Base-by-base conservation (phyloP, 2,113 vertebrate genomes). In the Chionodraco myersi region DNA sequence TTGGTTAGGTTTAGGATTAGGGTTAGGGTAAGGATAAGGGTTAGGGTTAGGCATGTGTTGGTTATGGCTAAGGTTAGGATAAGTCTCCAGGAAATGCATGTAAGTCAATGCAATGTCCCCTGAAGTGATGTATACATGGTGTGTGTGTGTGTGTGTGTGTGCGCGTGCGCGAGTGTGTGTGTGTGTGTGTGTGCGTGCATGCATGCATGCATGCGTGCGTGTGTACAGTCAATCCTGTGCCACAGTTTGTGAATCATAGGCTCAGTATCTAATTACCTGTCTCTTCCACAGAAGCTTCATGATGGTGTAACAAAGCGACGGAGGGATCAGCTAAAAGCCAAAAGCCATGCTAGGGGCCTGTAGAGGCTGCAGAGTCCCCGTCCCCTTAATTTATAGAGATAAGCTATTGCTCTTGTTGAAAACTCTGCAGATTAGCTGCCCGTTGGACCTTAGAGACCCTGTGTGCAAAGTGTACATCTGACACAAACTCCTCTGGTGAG, bases 121-220 rank as follows among this genome's bases (percentile, higher is more conserved):
- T 21, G 21, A 21, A 21, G 21, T 21, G 21, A 21, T 21, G 21
- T 21, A 21, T 21, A 21, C 21, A 21, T 21, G 21, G 21, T 21
- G n/a, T 70, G 18, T 34, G 56, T 18, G 54, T 21, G n/a, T 70
- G 18, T 34, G 56, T 18, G 54, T n/a, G n/a, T n/a, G 47, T 30
- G 74, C 23, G 36, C 58, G 21, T 58, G 58, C 41, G 48, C 36
- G 54, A 54, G 63, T 18, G 79, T 68, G 58, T 47, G 62, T 61
- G 21, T 44, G 70, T 8, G 23, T 36, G 49, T 58, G 49, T 54
- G 26, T 49, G 57, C 7, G 49, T 54, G 48, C 49, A 26, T 15
- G 36, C 16, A 6, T 41, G 36, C 61, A 54, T 30, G 72, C 23
- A 26, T 60, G 26, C 48, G 51, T 14, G 49, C 36, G 36, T 62